phyloP scores from a whole-genome alignment of 2,888 invertebrate genomes.

The Hemistola chrysoprasaria region DNA sequence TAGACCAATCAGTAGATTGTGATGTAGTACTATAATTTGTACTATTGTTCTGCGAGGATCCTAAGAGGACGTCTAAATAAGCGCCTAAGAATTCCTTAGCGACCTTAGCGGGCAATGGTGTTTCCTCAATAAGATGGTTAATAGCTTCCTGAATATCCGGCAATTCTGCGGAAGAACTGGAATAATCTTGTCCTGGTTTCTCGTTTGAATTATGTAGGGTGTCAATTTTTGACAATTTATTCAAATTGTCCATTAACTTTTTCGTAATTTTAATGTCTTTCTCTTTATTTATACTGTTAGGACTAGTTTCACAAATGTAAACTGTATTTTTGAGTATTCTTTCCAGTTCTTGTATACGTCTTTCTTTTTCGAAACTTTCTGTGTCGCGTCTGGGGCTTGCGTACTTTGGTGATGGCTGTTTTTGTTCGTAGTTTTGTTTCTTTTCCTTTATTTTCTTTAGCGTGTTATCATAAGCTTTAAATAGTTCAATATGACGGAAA shows the following conservation, averaged over 20 bases:
- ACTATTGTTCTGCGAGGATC: too few relatives aligned
- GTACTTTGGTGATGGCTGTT: slow-evolving; percentile 1
- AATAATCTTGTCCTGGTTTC: slow-evolving; percentile 33
- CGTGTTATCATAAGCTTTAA: slow-evolving; percentile 16
- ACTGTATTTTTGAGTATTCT: slow-evolving; percentile 62
- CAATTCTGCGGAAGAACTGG: slow-evolving; percentile 52
- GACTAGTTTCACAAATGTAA: slow-evolving; percentile 53
- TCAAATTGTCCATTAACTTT: slow-evolving; percentile 54
- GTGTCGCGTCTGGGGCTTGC: slow-evolving; percentile 36
- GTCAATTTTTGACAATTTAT: slow-evolving; percentile 34
- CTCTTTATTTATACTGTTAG: slow-evolving; percentile 39
- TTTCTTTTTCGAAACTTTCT: slow-evolving; percentile 56
- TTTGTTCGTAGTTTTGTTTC: slow-evolving; percentile 12
- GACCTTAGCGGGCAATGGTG: slow-evolving; percentile 48
- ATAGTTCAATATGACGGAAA: slow-evolving; percentile 30
- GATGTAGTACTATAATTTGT: slow-evolving; percentile 29
- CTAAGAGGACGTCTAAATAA: slow-evolving; percentile 58
- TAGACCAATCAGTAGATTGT: slow-evolving; percentile 40
- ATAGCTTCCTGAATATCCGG: slow-evolving; percentile 58
- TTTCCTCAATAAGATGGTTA: slow-evolving; percentile 57
- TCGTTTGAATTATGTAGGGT: slow-evolving; percentile 21
- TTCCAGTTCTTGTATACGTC: slow-evolving; percentile 61
- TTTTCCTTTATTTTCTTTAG: slow-evolving; percentile 11
- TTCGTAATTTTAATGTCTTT: slow-evolving; percentile 63
- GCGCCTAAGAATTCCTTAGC: slow-evolving; percentile 60